phyloP scores from a whole-genome alignment of 2,888 invertebrate genomes.

The Spisula solida region DNA sequence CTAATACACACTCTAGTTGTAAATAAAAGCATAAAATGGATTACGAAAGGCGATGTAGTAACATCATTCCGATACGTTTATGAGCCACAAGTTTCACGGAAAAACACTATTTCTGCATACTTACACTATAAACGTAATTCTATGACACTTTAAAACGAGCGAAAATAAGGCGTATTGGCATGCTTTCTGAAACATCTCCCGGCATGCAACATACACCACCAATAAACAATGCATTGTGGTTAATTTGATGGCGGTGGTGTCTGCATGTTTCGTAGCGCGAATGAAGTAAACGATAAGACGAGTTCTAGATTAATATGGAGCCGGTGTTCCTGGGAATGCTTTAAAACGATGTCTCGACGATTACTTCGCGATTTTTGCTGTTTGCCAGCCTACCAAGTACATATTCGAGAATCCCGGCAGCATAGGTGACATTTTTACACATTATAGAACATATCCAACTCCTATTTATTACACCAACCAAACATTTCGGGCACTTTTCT shows the following conservation, averaged over 20 bases:
- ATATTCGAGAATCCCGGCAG: slow-evolving; percentile 59
- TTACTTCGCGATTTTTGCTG: slow-evolving; percentile 51
- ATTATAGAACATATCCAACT: slow-evolving; percentile 59
- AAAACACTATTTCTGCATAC: slow-evolving; percentile 21
- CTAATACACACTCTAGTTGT: background rate
- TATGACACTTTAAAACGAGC: slow-evolving; percentile 55
- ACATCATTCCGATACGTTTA: slow-evolving; percentile 28
- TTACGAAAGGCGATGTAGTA: slow-evolving; percentile 30
- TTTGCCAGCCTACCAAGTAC: slow-evolving; percentile 49
- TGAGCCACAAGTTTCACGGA: slow-evolving; percentile 29
- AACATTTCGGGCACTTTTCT: slow-evolving; percentile 53
- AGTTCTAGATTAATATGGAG: slow-evolving; percentile 57
- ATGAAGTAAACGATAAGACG: slow-evolving; percentile 45
- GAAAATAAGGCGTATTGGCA: slow-evolving; percentile 58
- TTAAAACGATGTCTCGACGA: slow-evolving; percentile 59
- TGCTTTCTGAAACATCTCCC: slow-evolving; percentile 29
- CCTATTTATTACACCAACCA: slow-evolving; percentile 68
- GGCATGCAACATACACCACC: slow-evolving; percentile 6
- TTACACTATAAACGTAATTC: slow-evolving; percentile 44
- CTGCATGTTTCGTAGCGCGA: slow-evolving; percentile 48
- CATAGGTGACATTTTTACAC: slow-evolving; percentile 73
- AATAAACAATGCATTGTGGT: slow-evolving; percentile 50
- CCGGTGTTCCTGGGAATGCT: slow-evolving; percentile 58
- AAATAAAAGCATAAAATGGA: slow-evolving; percentile 9
- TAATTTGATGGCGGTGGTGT: slow-evolving; percentile 61